A percentile compares a stretch with the other conserved stretches of the same genome.
phyloP scores from a whole-genome alignment of 2,797 vertebrate species.

The Calcarius lapponicus region DNA sequence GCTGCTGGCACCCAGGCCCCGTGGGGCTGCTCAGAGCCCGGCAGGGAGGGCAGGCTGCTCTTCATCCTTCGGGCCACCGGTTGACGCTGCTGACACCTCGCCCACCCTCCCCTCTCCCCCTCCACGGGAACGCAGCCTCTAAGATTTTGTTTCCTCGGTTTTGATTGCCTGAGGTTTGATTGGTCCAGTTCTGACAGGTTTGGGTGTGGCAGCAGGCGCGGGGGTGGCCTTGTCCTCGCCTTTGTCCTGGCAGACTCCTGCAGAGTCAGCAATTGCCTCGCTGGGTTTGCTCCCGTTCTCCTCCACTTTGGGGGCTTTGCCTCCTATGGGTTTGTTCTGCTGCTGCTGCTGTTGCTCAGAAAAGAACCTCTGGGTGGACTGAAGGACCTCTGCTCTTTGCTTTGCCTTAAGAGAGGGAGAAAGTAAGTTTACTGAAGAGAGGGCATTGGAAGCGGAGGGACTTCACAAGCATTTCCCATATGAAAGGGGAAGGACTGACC shows the following conservation, averaged over 20 bases:
- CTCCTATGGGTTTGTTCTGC: constrained; percentile 87
- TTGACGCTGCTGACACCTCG: constrained; percentile 15
- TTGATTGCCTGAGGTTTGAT: constrained; percentile 99
- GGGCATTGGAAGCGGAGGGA: background rate
- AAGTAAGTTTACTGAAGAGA: constrained; percentile 9
- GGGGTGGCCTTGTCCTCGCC: constrained; percentile 82
- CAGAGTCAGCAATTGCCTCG: constrained; percentile 71
- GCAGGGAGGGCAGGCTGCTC: background rate
- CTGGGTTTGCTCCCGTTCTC: constrained; percentile 76
- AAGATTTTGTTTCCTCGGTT: constrained; percentile 95
- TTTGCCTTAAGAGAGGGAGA: constrained; percentile 86
- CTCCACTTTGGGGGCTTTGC: constrained; percentile 85
- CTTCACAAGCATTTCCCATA: background rate
- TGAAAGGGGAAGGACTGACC: background rate
- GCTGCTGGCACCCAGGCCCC: background rate
- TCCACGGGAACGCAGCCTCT: constrained; percentile 42
- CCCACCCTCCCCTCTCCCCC: background rate
- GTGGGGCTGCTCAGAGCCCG: background rate
- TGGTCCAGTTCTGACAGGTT: constrained; percentile 97
- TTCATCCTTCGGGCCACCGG: background rate
- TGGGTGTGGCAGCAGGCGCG: constrained; percentile 72
- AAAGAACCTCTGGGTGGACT: constrained; percentile 99
- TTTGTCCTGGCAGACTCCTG: constrained; percentile 80
- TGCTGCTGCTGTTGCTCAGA: constrained; percentile 95
- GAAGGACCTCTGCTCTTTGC: constrained; percentile 97